These are phyloP conservation scores for Ceratoteleas bidentatus DNA, from an alignment of 1,140 invertebrate species.

Conservation along the genomic window DNA sequence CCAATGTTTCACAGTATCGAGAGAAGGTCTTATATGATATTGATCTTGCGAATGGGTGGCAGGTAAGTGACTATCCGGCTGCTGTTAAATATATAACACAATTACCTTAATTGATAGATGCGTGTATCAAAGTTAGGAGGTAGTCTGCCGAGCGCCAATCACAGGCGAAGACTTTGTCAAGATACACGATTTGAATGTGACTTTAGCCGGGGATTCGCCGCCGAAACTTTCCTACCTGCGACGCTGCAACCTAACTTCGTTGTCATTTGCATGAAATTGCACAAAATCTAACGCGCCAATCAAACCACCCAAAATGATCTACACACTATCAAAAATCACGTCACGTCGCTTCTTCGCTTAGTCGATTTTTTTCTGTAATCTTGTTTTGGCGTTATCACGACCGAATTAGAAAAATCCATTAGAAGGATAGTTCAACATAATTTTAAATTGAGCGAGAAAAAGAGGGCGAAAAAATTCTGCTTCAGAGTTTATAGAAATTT, in stretches of 20 bases:
- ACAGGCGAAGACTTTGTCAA: conserved; percentile 37
- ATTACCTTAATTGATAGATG: conserved; percentile 61
- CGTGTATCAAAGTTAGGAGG: conserved; percentile 52
- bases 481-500: too few relatives aligned
- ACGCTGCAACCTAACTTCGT: conserved; percentile 20
- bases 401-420: too few relatives aligned
- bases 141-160: conserved; percentile 43
- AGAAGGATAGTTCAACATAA: too few relatives aligned
- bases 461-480: too few relatives aligned
- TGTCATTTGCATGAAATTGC: conserved; percentile 21
- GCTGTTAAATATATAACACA: conserved; percentile 55
- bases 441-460: too few relatives aligned
- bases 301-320: too few relatives aligned
- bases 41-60: conserved; percentile 23
- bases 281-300: not conserved
- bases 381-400: too few relatives aligned
- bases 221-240: conserved; percentile 36
- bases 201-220: conserved; percentile 27
- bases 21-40: conserved; percentile 25
- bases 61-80: conserved; percentile 34
- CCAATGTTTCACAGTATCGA: not conserved
- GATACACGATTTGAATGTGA: conserved; percentile 53
- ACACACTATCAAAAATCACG: too few relatives aligned
- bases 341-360: not conserved
- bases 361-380: too few relatives aligned